A percentile compares a stretch with the other conserved stretches of the same genome.
Conservation (phyloP, 1,140 invertebrate species). For the Liolophura sinensis region DNA sequence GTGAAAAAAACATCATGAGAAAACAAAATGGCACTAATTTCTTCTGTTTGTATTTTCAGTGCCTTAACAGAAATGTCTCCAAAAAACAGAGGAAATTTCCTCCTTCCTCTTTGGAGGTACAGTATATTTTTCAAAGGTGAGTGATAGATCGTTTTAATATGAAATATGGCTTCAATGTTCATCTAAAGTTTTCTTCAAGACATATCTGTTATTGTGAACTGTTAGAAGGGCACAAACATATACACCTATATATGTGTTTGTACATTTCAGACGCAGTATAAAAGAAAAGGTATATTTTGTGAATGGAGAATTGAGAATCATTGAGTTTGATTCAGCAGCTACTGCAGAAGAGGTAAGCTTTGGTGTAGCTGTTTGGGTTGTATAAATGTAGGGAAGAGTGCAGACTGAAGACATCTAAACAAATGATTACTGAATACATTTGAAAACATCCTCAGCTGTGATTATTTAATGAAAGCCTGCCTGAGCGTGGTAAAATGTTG, state of each 20-base stretch:
- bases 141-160: slow-evolving; percentile 6
- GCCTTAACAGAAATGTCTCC: slow-evolving; percentile 81
- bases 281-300: slow-evolving; percentile 91
- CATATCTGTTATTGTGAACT: no score
- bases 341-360: slow-evolving; percentile 75
- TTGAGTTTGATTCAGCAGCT: slow-evolving; percentile 93
- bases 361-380: neutral
- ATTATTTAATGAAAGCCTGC: no score
- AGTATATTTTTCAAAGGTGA: slow-evolving; percentile 82
- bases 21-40: neutral
- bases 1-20: neutral
- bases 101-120: slow-evolving; percentile 90
- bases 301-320: slow-evolving; percentile 91
- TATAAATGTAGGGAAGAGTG: no score
- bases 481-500: no score
- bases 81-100: slow-evolving; percentile 85
- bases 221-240: no score
- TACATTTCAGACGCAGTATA: slow-evolving; percentile 57
- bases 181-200: neutral
- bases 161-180: neutral
- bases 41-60: slow-evolving; percentile 61
- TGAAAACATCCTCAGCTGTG: slow-evolving; percentile 2
- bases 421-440: slow-evolving; percentile 6
- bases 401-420: slow-evolving; percentile 1
- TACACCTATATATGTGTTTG: no score